Evolutionary conservation across 2,888 invertebrate genomes (phyloP).

Genomic region (Cerceris ruficornis): DNA sequence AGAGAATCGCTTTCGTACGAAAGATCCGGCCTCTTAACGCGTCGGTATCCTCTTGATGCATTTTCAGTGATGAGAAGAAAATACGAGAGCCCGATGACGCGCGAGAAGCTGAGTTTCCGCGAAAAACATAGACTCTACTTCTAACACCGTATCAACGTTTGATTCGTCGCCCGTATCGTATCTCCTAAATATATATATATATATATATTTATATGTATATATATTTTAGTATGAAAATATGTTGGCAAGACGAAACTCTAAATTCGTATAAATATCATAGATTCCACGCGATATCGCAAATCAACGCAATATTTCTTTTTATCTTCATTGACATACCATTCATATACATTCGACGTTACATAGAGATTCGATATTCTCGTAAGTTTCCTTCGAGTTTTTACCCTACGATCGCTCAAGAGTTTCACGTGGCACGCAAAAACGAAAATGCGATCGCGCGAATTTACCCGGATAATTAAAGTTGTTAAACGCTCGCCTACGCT

Average conservation of each 20-base stretch:
- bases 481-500: too few relatives aligned
- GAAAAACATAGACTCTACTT: too few relatives aligned
- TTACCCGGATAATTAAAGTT: too few relatives aligned
- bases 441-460: too few relatives aligned
- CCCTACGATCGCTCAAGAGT: too few relatives aligned
- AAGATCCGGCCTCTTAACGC: background rate
- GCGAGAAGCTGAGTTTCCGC: too few relatives aligned
- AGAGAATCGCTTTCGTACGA: constrained; percentile 9
- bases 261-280: constrained; percentile 43
- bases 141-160: too few relatives aligned
- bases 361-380: too few relatives aligned
- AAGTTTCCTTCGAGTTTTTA: too few relatives aligned
- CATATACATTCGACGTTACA: background rate
- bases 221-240: constrained; percentile 54
- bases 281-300: constrained; percentile 31
- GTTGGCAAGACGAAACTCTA: constrained; percentile 57
- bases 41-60: background rate
- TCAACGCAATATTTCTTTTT: constrained; percentile 26
- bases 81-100: too few relatives aligned
- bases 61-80: background rate
- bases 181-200: constrained; percentile 29
- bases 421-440: too few relatives aligned
- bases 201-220: constrained; percentile 21
- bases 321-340: constrained; percentile 19
- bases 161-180: too few relatives aligned